A percentile compares a stretch with the other conserved stretches of the same genome.
These are phyloP conservation scores for Oeneis ivallda DNA, from an alignment of 2,888 invertebrate genomes.

Conservation along the genomic window DNA sequence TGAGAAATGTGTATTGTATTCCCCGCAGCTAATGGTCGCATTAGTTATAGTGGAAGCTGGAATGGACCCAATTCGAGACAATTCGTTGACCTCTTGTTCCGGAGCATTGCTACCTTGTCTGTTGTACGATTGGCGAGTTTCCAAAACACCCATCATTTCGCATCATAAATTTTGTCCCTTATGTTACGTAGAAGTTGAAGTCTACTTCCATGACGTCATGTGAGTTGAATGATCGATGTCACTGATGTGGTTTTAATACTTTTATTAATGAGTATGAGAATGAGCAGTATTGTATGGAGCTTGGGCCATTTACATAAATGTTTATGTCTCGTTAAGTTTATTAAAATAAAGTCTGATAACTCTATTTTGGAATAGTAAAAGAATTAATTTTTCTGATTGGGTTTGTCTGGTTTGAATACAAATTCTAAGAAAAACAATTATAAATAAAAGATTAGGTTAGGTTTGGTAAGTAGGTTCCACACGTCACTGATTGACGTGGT, in stretches of 20 bases:
- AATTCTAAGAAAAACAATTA: too few species aligned
- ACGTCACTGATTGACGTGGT: too few species aligned
- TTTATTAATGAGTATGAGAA: too few species aligned
- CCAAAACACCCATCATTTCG: slow-evolving; percentile 29
- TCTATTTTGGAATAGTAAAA: too few species aligned
- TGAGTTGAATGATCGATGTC: background rate
- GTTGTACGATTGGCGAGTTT: slow-evolving; percentile 22
- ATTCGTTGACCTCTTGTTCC: slow-evolving; percentile 30
- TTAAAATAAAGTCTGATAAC: too few species aligned
- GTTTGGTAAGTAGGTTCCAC: too few species aligned
- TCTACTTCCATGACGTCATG: background rate
- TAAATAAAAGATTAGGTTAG: too few species aligned
- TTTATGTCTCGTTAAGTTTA: too few species aligned
- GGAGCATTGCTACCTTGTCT: slow-evolving; percentile 28
- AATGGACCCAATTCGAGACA: slow-evolving; percentile 27
- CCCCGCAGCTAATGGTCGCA: background rate
- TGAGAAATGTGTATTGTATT: background rate
- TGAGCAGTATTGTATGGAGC: too few species aligned
- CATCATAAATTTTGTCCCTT: slow-evolving; percentile 23
- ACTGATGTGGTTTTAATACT: background rate
- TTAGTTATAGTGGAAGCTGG: slow-evolving; percentile 12
- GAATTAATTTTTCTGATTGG: too few species aligned
- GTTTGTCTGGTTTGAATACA: too few species aligned
- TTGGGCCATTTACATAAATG: too few species aligned
- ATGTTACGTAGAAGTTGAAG: slow-evolving; percentile 16